These are phyloP conservation scores for Julus scanicus DNA, from an alignment of 2,888 invertebrate species.

Conservation along the genomic window DNA sequence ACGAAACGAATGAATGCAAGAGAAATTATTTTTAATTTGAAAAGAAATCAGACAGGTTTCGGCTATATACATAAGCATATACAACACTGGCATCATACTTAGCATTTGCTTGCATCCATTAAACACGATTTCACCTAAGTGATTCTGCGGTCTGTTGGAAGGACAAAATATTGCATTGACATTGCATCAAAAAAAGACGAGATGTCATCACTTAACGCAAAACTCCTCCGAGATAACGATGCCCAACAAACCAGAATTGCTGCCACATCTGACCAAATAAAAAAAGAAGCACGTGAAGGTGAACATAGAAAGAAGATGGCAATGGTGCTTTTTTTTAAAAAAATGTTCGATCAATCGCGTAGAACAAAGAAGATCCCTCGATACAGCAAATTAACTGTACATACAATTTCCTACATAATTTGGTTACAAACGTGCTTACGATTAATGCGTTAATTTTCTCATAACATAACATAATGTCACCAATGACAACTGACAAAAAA, in stretches of 20 bases:
- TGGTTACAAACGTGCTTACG: constrained; percentile 5
- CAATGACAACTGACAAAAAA: constrained; percentile 2
- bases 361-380: constrained; percentile 34
- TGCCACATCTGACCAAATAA: constrained; percentile 39
- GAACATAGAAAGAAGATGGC: constrained; percentile 17
- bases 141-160: constrained; percentile 22
- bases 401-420: constrained; percentile 15
- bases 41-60: constrained; percentile 37
- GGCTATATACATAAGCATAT: constrained; percentile 42
- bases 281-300: constrained; percentile 37
- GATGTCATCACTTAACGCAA: constrained; percentile 27
- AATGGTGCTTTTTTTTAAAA: constrained; percentile 36
- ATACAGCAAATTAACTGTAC: neutral
- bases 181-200: constrained; percentile 28
- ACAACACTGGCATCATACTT: constrained; percentile 39
- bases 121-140: constrained; percentile 29
- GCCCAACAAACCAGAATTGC: constrained; percentile 35
- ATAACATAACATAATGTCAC: constrained; percentile 21
- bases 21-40: constrained; percentile 42
- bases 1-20: neutral
- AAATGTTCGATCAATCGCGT: neutral
- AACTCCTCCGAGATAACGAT: neutral
- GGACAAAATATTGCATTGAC: constrained; percentile 37
- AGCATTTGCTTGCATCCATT: constrained; percentile 42
- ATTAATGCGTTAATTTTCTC: constrained; percentile 20